A percentile compares a stretch with the other conserved stretches of the same genome.
Conservation (phyloP, 2,113 vertebrate genomes). For the Nematolebias whitei region DNA sequence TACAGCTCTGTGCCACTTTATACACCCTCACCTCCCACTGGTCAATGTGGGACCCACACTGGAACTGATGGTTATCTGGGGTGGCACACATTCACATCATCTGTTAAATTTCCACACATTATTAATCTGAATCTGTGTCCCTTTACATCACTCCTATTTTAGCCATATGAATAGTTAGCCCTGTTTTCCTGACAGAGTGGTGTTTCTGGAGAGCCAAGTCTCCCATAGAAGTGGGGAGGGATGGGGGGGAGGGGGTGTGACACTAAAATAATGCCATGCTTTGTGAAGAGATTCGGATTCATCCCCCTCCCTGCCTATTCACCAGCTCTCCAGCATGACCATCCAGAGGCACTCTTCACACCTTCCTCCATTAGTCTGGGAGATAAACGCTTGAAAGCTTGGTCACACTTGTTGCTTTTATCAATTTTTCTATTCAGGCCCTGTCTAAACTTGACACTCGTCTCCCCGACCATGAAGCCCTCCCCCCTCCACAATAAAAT, state of each 20-base stretch:
- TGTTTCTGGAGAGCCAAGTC: conserved; percentile 61
- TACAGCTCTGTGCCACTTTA: conserved; percentile 45
- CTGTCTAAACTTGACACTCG: conserved; percentile 46
- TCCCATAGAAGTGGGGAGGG: conserved; percentile 55
- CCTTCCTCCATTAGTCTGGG: conserved; percentile 46
- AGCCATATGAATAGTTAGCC: conserved; percentile 68
- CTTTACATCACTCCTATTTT: conserved; percentile 59
- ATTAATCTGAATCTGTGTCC: conserved; percentile 18
- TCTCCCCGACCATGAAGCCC: conserved; percentile 1
- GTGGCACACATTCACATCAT: conserved; percentile 21
- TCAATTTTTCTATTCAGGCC: conserved; percentile 64
- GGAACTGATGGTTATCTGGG: conserved; percentile 17
- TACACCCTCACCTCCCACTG: conserved; percentile 25
- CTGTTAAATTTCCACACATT: conserved; percentile 17
- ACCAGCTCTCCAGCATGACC: conserved; percentile 38
- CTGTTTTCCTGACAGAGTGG: conserved; percentile 59
- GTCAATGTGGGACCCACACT: conserved; percentile 13
- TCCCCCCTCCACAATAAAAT: background rate
- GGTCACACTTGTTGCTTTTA: conserved; percentile 76
- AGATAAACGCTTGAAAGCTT: conserved; percentile 72
- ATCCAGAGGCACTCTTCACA: conserved; percentile 46
- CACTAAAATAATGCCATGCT: conserved; percentile 71
- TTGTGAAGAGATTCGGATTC: conserved; percentile 63
- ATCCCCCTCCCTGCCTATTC: conserved; percentile 39
- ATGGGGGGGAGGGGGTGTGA: background rate